A percentile compares a stretch with the other conserved stretches of the same genome.
Conservation (phyloP, 2,113 vertebrate genomes). For the Pterocles gutturalis region DNA sequence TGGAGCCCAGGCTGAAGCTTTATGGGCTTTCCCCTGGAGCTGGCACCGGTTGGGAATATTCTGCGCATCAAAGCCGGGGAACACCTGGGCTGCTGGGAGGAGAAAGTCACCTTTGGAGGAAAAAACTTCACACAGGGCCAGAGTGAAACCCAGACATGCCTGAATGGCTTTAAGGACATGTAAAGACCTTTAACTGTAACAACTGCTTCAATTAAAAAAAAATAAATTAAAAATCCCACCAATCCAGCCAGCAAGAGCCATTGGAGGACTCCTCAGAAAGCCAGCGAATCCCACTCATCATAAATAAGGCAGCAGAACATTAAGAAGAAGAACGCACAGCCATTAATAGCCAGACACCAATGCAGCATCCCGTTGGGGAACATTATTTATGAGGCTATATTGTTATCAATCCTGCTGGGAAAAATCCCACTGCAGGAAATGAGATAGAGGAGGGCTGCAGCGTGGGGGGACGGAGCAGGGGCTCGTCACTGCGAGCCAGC, state of each 20-base stretch:
- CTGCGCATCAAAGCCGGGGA: accelerated
- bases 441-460: not conserved
- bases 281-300: not conserved
- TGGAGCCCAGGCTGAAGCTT: not conserved
- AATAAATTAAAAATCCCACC: not conserved
- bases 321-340: not conserved
- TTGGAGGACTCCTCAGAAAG: not conserved
- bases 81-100: accelerated
- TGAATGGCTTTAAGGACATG: not conserved
- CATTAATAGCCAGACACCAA: conserved; percentile 14
- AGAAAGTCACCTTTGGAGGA: not conserved
- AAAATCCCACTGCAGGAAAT: not conserved
- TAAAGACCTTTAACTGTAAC: not conserved
- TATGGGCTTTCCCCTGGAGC: not conserved
- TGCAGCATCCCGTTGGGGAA: not conserved
- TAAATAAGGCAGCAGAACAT: not conserved
- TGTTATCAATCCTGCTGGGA: not conserved
- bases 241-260: not conserved
- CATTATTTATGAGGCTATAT: not conserved
- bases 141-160: not conserved
- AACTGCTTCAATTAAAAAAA: not conserved
- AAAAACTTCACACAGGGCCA: accelerated
- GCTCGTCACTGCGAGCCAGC: accelerated
- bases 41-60: accelerated
- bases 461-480: accelerated